Evolutionary conservation across 2,797 vertebrate genomes (phyloP), one percentile per base, ranked within the genome.

Genomic region (Enteromius fasciolatus): DNA sequence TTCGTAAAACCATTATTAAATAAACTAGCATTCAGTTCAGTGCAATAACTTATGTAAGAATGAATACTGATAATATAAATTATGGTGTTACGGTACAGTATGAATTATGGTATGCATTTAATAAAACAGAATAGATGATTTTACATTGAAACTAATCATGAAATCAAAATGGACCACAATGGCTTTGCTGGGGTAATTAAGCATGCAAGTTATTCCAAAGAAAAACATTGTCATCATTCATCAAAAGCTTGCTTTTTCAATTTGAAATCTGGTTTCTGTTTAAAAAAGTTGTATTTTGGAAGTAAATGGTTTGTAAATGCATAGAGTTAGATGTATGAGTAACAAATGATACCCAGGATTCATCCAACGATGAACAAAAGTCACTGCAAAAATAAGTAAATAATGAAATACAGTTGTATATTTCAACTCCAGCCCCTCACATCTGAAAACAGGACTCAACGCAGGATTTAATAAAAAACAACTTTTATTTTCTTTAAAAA

Each of bases 401-500:
- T 14, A 36, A 4, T n/a, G 17, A n/a, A 11, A 63, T 63, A 17
- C n/a, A 0, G 2, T 10, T 28, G n/a, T n/a, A 23, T 5, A 5
- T 2, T 75, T 23, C 11, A 66, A 50, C 28, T 5, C 2, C 44
- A 28, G 28, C 28, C 28, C 28, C 54, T 11, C 18, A 2, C 11
- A 10, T 39, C n/a, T 2, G 28, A 80, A 25, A 63, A 66, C 75
- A 59, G 31, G 50, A 50, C 61, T 36, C 36, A 48, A 61, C 50
- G 88, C 25, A 52, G n/a, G 0, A 81, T 77, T 64, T 94, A 90
- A 93, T 94, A 95, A 93, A 96, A 95, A 95, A 95, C 93, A 93
- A 93, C 87, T 94, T 88, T 94, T 93, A 93, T 94, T 95, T 94
- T 93, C 89, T 93, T 95, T 94, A 94, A 96, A 96, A 95, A 95